Percentiles rank a stretch among this genome's conserved stretches.
phyloP scores from a whole-genome alignment of 2,888 invertebrate genomes.

The Rutpela maculata region DNA sequence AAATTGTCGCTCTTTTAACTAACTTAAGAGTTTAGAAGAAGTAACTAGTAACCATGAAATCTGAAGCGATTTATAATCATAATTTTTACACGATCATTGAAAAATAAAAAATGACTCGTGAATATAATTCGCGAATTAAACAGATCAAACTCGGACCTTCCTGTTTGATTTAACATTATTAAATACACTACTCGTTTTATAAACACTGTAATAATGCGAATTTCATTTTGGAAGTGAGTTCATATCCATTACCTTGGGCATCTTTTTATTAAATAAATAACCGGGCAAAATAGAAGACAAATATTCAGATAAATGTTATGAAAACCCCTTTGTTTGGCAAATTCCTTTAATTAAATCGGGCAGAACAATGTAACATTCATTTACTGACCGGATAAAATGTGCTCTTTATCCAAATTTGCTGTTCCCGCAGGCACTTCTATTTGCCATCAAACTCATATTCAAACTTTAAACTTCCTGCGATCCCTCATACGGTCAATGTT shows the following conservation, averaged over 20 bases:
- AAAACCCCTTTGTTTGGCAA: conserved; percentile 48
- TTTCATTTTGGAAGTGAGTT: conserved; percentile 23
- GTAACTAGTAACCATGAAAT: too few species aligned
- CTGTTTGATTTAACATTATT: conserved; percentile 10
- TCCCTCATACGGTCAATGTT: conserved; percentile 32
- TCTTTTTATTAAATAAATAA: conserved; percentile 37
- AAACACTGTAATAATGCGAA: conserved; percentile 27
- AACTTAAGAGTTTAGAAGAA: too few species aligned
- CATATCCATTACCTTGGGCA: conserved; percentile 37
- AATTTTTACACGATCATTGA: neutral
- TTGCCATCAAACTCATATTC: conserved; percentile 38
- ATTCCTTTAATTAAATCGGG: conserved; percentile 55
- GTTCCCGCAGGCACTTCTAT: conserved; percentile 31
- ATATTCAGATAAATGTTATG: conserved; percentile 49
- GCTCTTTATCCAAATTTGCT: conserved; percentile 54
- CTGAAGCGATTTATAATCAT: too few species aligned
- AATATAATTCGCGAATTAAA: neutral
- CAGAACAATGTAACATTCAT: conserved; percentile 55
- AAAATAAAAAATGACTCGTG: neutral
- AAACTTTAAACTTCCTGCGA: conserved; percentile 34
- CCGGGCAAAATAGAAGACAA: conserved; percentile 44
- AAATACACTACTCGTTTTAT: neutral
- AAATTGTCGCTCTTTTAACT: too few species aligned
- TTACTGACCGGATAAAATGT: conserved; percentile 55
- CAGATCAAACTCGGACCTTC: neutral